These are phyloP conservation scores for Nudaria mundana DNA, from an alignment of 2,888 invertebrate genomes.

Conservation along the genomic window DNA sequence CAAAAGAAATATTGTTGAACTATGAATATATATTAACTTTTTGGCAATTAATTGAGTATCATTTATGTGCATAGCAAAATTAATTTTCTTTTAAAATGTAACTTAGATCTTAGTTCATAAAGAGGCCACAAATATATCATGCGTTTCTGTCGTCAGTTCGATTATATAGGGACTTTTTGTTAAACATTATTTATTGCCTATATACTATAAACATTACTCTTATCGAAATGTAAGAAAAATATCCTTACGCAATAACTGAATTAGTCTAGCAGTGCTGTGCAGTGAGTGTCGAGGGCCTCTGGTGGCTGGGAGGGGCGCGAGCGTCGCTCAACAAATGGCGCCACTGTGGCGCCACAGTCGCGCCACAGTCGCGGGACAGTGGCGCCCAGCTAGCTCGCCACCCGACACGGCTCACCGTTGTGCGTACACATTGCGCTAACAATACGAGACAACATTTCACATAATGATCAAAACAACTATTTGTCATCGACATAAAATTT, in stretches of 20 bases:
- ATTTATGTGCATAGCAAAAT: constrained; percentile 82
- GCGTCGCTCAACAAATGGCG: constrained; percentile 8
- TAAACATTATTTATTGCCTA: constrained; percentile 79
- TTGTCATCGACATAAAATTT: constrained; percentile 80
- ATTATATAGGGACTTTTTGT: constrained; percentile 81
- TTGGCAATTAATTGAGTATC: constrained; percentile 83
- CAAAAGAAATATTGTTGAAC: constrained; percentile 81
- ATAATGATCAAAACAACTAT: constrained; percentile 80
- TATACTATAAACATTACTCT: constrained; percentile 75
- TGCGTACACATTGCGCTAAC: constrained; percentile 78
- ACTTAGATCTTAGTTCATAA: constrained; percentile 80
- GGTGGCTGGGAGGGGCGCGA: constrained; percentile 33
- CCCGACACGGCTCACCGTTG: constrained; percentile 58
- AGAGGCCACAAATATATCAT: constrained; percentile 82
- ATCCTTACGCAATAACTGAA: constrained; percentile 78
- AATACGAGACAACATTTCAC: constrained; percentile 76
- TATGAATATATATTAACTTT: constrained; percentile 81
- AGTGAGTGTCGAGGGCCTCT: constrained; percentile 62
- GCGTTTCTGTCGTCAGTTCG: constrained; percentile 81
- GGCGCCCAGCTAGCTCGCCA: constrained; percentile 27
- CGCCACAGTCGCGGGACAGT: not conserved
- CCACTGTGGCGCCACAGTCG: not conserved
- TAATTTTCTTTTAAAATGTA: constrained; percentile 80
- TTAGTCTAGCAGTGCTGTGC: constrained; percentile 79
- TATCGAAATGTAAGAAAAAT: constrained; percentile 79